Conservation (phyloP, 1,140 invertebrate genomes). For the Camponotus floridanus region DNA sequence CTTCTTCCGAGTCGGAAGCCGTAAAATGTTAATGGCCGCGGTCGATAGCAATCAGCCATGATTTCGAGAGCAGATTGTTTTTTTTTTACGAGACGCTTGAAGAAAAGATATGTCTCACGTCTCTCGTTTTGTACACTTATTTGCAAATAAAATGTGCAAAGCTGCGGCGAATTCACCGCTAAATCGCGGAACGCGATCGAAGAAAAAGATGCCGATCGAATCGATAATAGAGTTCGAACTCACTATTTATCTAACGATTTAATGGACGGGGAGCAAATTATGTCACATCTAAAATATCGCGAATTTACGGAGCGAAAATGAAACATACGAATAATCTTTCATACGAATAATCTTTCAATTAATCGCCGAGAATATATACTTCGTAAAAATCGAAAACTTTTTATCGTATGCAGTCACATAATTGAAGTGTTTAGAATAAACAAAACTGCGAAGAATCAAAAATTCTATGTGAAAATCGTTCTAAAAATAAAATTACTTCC, state of each 20-base stretch:
- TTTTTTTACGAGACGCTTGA: constrained; percentile 37
- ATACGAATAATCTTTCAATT: constrained; percentile 12
- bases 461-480: neutral
- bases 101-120: neutral
- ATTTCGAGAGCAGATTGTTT: constrained; percentile 45
- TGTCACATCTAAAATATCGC: constrained; percentile 23
- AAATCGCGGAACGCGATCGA: constrained; percentile 8
- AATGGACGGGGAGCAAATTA: constrained; percentile 16
- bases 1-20: constrained; percentile 20
- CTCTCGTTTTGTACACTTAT: neutral
- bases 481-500: neutral
- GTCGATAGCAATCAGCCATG: constrained; percentile 21
- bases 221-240: constrained; percentile 5
- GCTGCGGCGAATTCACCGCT: neutral
- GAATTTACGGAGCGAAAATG: constrained; percentile 41
- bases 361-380: neutral
- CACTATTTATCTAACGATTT: neutral
- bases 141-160: constrained; percentile 6
- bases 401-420: constrained; percentile 23
- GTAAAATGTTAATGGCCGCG: constrained; percentile 49
- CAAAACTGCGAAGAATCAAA: neutral
- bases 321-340: neutral
- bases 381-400: constrained; percentile 40
- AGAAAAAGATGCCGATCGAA: neutral
- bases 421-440: constrained; percentile 34